phyloP scores from a whole-genome alignment of 2,113 vertebrate genomes.

The Cinclus mexicanus region DNA sequence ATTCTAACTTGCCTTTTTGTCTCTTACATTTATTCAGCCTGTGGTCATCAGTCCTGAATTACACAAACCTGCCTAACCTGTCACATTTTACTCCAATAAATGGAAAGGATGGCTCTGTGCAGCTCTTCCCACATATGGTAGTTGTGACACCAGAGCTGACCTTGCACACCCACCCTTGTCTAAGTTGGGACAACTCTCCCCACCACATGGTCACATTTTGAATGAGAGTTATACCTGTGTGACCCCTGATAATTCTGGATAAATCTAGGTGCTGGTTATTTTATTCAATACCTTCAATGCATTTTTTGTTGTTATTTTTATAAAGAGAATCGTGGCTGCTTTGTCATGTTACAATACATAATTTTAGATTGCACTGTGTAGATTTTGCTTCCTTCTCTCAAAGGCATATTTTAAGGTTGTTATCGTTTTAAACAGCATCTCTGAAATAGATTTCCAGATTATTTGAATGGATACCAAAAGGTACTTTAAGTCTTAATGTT shows the following conservation, averaged over 20 bases:
- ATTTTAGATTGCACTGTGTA: background rate
- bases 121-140: background rate
- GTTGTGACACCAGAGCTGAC: background rate
- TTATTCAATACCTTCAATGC: background rate
- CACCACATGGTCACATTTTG: background rate
- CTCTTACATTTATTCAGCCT: background rate
- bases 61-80: background rate
- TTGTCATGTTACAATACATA: background rate
- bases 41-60: background rate
- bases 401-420: background rate
- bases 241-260: background rate
- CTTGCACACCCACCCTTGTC: background rate
- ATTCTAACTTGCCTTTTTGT: background rate
- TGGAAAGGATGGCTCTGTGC: background rate
- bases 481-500: conserved; percentile 24
- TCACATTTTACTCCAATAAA: background rate
- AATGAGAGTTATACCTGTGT: background rate
- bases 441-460: background rate
- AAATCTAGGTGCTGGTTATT: background rate
- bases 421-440: background rate
- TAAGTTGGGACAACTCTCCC: background rate
- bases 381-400: background rate
- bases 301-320: background rate
- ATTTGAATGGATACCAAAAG: conserved; percentile 28
- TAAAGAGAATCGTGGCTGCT: background rate